Evolutionary conservation across 1,140 invertebrate genomes (phyloP), one percentile per base, ranked within the genome.

Genomic region (Hylyphantes graminicola): DNA sequence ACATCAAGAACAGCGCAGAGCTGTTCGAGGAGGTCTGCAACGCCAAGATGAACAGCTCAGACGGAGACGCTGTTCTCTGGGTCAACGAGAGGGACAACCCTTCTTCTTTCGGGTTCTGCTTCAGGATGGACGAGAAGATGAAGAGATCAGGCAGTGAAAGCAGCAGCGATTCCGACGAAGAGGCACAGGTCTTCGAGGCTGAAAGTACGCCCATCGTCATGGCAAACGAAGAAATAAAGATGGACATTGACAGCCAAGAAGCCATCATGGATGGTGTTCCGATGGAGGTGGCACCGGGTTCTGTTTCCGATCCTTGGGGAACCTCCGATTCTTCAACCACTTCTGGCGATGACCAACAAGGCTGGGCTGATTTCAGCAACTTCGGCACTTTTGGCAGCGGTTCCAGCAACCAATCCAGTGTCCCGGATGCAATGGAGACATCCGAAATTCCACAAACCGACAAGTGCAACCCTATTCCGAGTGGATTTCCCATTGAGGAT

Each of bases 1-100:
- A 63, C 48, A 61, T 35, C n/a, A 81, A 73, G 65, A 87, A 90
- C 67, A 90, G 90, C 86, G 88, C 90, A 17, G 90, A 92, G 83
- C 87, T 92, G 80, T 93, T 93, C 89, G 91, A 92, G 84, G 91
- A 92, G 87, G 90, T 91, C 8, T 92, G 92, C 88, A 90, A 91
- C 75, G 89, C 90, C 78, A 87, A 88, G 63, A 89, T 89, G n/a
- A 65, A 57, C 11, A 64, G 48, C 50, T n/a, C 65, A 17, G 83
- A 85, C 54, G 63, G 75, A 19, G 83, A 85, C 74, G 84, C 61
- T 21, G 76, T 54, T 65, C 10, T 85, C n/a, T 85, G 85, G 85
- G 19, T 35, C 7, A 63, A 76, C n/a, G 72, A 68, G 57, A 54
- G 77, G 19, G 9, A 61, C 7, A 61, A 68, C 15, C 9, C 48